A percentile compares a stretch with the other conserved stretches of the same genome.
Evolutionary conservation across 1,140 invertebrate species (phyloP).

Genomic region (Rhopalosiphum padi): DNA sequence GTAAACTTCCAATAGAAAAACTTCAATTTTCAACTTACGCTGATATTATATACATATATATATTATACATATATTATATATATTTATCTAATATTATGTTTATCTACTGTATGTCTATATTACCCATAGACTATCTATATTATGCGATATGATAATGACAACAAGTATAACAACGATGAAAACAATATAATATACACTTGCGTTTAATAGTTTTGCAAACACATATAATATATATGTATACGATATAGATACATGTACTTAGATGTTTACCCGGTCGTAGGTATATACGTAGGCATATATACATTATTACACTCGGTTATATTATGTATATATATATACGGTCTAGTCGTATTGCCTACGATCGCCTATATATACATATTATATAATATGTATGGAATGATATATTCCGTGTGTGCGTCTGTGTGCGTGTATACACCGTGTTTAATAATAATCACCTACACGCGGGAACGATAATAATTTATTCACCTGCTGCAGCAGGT

Average conservation of each 20-base stretch:
- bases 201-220: neutral
- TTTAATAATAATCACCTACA: slow-evolving; percentile 51
- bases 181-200: neutral
- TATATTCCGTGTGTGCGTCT: neutral
- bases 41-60: neutral
- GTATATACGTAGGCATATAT: neutral
- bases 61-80: too few species aligned
- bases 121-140: neutral
- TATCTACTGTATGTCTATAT: neutral
- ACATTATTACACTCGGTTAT: neutral
- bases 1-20: neutral
- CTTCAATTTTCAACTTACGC: neutral
- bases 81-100: neutral
- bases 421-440: neutral
- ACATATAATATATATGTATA: neutral
- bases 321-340: neutral
- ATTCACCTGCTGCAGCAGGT: slow-evolving; percentile 30
- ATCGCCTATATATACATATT: neutral
- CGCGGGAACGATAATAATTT: slow-evolving; percentile 40
- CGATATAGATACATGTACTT: neutral
- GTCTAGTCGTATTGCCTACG: neutral
- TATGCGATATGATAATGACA: neutral
- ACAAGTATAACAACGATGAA: neutral
- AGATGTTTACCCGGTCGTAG: neutral
- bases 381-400: neutral